Evolutionary conservation across 2,113 vertebrate genomes (phyloP).

Genomic region (Cacatua alba): DNA sequence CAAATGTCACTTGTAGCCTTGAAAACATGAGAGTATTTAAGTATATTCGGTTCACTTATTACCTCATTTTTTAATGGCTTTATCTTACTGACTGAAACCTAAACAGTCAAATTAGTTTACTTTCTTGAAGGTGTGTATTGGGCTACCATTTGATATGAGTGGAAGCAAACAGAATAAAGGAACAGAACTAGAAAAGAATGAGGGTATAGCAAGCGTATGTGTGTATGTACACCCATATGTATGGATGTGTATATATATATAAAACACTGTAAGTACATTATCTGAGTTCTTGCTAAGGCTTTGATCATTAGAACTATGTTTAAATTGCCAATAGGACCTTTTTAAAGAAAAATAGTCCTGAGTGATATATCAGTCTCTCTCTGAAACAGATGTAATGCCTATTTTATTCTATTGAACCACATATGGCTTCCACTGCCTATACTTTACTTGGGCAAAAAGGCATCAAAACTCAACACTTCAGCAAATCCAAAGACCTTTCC

Average conservation of each 20-base stretch:
- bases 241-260: not conserved
- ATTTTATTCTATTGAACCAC: not conserved
- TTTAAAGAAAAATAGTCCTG: not conserved
- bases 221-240: not conserved
- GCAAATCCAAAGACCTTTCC: not conserved
- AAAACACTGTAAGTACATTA: not conserved
- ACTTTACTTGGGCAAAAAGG: not conserved
- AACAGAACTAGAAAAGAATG: not conserved
- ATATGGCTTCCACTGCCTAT: not conserved
- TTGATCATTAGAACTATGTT: not conserved
- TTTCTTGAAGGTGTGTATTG: not conserved
- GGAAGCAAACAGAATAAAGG: conserved; percentile 8
- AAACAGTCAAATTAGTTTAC: not conserved
- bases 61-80: conserved; percentile 29
- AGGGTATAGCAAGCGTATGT: not conserved
- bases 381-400: not conserved
- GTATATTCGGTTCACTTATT: not conserved
- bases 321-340: not conserved
- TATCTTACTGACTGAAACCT: not conserved
- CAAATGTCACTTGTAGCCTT: not conserved
- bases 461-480: not conserved
- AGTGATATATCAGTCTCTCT: not conserved
- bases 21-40: not conserved
- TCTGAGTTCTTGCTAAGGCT: not conserved
- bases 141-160: not conserved